Evolutionary conservation across 2,797 vertebrate genomes (phyloP).

Genomic region (Leontocebus nigricollis): DNA sequence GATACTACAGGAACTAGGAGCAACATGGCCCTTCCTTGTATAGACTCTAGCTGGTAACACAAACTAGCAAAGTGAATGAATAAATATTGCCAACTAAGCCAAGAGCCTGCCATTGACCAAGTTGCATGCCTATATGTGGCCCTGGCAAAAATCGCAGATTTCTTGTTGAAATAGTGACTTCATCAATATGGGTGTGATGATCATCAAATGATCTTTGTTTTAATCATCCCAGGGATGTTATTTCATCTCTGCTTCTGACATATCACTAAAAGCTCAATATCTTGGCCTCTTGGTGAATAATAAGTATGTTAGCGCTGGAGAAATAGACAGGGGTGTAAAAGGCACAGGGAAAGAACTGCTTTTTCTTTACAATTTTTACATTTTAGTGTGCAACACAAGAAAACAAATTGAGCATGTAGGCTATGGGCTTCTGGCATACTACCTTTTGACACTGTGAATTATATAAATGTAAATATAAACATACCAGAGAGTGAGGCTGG

Average conservation of each 20-base stretch:
- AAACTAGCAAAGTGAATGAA: neutral
- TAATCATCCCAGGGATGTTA: neutral
- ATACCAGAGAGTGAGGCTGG: neutral
- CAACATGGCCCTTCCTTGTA: neutral
- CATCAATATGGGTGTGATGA: neutral
- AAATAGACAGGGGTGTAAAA: neutral
- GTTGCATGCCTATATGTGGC: neutral
- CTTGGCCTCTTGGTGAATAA: neutral
- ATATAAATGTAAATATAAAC: neutral
- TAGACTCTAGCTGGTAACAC: neutral
- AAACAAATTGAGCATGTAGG: neutral
- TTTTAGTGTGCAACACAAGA: neutral
- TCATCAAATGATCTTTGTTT: slow-evolving; percentile 3
- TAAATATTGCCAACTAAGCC: neutral
- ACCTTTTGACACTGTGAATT: neutral
- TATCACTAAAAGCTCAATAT: neutral
- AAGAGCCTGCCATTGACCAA: neutral
- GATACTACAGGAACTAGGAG: neutral
- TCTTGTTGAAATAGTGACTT: neutral
- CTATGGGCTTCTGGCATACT: neutral
- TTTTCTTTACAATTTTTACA: neutral
- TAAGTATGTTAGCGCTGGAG: neutral
- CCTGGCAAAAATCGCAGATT: neutral
- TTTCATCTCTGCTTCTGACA: neutral
- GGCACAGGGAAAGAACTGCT: neutral